These are phyloP conservation scores for Ceratina japonica DNA, from an alignment of 1,140 invertebrate genomes.

Conservation along the genomic window DNA sequence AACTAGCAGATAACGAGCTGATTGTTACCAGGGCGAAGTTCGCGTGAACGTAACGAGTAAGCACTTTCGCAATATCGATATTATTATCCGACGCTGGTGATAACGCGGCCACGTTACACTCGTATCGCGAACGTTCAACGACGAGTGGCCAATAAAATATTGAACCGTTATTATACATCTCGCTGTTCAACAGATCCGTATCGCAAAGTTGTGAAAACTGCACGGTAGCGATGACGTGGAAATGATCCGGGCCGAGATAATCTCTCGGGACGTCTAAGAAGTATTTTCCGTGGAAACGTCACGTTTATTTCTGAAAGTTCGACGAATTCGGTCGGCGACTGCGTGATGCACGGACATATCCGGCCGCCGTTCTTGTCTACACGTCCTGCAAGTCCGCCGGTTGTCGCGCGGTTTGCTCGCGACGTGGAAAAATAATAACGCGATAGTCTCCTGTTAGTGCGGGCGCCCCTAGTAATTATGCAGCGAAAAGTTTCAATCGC, in stretches of 20 bases:
- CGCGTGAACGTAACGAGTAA: conserved; percentile 52
- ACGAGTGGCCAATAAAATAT: too few relatives aligned
- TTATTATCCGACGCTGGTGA: conserved; percentile 47
- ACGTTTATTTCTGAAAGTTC: conserved; percentile 46
- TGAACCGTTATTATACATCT: conserved; percentile 1
- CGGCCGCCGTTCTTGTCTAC: conserved; percentile 11
- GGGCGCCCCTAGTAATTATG: conserved; percentile 43
- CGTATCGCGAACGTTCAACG: background rate
- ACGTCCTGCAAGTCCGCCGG: background rate
- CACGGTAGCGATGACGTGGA: background rate
- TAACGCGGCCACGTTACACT: conserved; percentile 12
- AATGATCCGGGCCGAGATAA: background rate
- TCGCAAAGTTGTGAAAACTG: too few relatives aligned
- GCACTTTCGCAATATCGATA: conserved; percentile 39
- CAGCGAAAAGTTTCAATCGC: conserved; percentile 53
- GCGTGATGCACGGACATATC: conserved; percentile 54
- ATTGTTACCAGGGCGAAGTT: conserved; percentile 48
- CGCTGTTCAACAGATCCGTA: background rate
- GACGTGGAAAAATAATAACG: conserved; percentile 50
- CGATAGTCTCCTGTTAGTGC: conserved; percentile 37
- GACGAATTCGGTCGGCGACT: conserved; percentile 33
- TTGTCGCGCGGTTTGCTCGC: background rate
- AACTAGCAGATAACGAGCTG: conserved; percentile 51
- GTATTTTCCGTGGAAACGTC: conserved; percentile 25
- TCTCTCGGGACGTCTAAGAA: background rate